A percentile compares a stretch with the other conserved stretches of the same genome.
phyloP scores from a whole-genome alignment of 1,140 invertebrate species.

The Temnothorax longispinosus region DNA sequence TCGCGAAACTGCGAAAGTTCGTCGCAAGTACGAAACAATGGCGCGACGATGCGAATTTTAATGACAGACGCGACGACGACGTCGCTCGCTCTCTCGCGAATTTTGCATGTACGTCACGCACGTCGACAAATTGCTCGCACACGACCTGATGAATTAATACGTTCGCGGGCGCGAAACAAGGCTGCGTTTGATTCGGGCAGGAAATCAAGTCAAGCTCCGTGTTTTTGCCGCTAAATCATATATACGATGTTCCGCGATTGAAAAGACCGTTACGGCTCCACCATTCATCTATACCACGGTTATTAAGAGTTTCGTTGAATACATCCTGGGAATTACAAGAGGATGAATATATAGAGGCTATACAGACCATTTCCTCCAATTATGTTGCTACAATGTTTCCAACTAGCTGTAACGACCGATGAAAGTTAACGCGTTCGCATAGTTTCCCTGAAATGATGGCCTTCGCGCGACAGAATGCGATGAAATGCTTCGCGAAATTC shows the following conservation, averaged over 20 bases:
- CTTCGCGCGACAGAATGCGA: background rate
- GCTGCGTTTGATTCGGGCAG: constrained; percentile 31
- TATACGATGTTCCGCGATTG: background rate
- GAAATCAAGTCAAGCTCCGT: constrained; percentile 1
- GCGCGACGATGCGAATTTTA: constrained; percentile 26
- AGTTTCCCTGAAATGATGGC: background rate
- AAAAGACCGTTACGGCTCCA: background rate
- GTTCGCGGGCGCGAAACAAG: constrained; percentile 9
- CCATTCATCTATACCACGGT: background rate
- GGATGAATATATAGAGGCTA: background rate
- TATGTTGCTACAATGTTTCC: constrained; percentile 18
- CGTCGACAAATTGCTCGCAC: constrained; percentile 38
- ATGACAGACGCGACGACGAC: background rate
- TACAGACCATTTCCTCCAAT: constrained; percentile 25
- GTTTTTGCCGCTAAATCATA: background rate
- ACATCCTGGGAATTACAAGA: background rate
- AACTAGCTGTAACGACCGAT: constrained; percentile 10
- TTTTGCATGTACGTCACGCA: constrained; percentile 7
- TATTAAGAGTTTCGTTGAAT: constrained; percentile 15
- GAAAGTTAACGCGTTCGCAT: constrained; percentile 18
- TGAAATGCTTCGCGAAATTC: constrained; percentile 1
- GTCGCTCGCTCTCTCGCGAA: background rate
- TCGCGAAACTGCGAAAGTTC: constrained; percentile 40
- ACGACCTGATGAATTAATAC: constrained; percentile 36
- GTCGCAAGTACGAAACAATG: constrained; percentile 36